Conservation (phyloP, 1,140 invertebrate genomes). For the Heliconius eleuchia region DNA sequence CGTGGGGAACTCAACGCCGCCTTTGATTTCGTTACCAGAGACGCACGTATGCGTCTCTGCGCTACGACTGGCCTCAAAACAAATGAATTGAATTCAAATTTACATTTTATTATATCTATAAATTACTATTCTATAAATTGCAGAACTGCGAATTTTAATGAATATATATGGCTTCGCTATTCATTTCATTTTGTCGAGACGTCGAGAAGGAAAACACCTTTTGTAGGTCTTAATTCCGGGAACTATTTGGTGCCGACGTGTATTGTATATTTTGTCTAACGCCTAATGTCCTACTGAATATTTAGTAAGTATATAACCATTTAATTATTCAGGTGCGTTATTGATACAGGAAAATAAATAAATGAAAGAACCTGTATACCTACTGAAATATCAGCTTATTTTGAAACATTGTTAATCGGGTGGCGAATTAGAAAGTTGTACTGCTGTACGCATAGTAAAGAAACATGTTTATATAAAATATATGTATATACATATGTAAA, state of each 20-base stretch:
- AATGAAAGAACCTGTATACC: background rate
- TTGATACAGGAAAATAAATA: background rate
- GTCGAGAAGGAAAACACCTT: slow-evolving; percentile 8
- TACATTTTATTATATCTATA: background rate
- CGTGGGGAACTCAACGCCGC: too few species aligned
- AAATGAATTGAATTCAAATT: too few species aligned
- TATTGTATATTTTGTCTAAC: slow-evolving; percentile 7
- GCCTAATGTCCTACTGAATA: background rate
- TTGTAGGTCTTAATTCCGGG: background rate
- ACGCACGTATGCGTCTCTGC: too few species aligned
- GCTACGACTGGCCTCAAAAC: too few species aligned
- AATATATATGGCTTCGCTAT: slow-evolving; percentile 1
- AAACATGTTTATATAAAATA: background rate
- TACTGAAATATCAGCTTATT: too few species aligned
- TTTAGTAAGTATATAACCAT: slow-evolving; percentile 14
- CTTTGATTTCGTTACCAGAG: too few species aligned
- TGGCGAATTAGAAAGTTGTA: background rate
- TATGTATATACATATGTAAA: too few species aligned
- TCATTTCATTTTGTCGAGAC: slow-evolving; percentile 1
- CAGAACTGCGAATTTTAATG: background rate
- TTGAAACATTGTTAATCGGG: background rate
- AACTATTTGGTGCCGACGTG: background rate
- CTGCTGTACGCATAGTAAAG: background rate
- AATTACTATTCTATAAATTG: background rate
- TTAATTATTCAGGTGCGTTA: background rate